These are phyloP conservation scores for Machaerirhynchus nigripectus DNA, from an alignment of 2,113 vertebrate genomes.

Conservation along the genomic window DNA sequence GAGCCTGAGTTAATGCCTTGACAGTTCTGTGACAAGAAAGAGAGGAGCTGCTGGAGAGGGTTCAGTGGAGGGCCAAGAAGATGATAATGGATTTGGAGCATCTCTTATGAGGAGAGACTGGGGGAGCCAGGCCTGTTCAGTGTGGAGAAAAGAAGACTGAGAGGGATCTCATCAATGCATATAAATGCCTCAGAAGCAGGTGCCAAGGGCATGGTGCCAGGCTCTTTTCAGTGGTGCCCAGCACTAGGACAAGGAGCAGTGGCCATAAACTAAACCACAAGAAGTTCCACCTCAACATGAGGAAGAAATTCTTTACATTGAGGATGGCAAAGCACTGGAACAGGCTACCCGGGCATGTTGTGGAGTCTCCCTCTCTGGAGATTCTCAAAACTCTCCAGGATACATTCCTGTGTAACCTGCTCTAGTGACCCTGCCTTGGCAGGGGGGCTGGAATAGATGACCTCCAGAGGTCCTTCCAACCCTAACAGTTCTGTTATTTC, in stretches of 20 bases:
- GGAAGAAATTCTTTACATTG: background rate
- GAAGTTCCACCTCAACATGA: background rate
- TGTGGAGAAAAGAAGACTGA: background rate
- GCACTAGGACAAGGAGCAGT: background rate
- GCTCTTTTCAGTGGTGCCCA: background rate
- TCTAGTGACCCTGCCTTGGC: background rate
- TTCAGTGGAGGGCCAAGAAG: background rate
- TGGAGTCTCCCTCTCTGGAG: background rate
- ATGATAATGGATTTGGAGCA: background rate
- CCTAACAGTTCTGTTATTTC: background rate
- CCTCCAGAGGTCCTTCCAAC: background rate
- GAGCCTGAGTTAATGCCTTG: background rate
- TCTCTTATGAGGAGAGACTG: background rate
- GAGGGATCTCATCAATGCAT: background rate
- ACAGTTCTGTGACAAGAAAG: background rate
- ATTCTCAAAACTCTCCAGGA: background rate
- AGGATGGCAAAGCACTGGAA: background rate
- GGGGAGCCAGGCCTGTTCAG: background rate
- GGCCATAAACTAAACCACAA: background rate
- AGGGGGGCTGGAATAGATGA: background rate
- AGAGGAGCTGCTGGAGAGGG: background rate
- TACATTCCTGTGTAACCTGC: background rate
- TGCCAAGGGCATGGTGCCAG: background rate
- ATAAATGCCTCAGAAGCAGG: background rate
- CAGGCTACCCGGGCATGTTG: background rate